Conservation (phyloP, 2,888 invertebrate genomes). For the Barypeithes pellucidus region DNA sequence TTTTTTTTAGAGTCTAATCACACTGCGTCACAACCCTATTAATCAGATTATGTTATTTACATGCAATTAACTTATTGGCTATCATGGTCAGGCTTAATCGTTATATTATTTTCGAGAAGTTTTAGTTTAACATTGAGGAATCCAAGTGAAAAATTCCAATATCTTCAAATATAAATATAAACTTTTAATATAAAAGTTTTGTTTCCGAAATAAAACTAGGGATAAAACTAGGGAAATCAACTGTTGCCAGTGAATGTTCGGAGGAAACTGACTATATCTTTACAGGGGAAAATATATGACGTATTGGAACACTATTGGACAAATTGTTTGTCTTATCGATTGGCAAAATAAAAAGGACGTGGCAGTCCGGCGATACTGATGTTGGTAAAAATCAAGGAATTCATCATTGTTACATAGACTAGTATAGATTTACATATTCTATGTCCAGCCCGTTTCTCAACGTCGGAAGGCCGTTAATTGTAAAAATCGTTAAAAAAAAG, state of each 20-base stretch:
- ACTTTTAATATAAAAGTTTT: background rate
- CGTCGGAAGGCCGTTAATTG: too few relatives aligned
- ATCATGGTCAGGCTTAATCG: too few relatives aligned
- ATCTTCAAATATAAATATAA: background rate
- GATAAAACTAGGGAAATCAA: background rate
- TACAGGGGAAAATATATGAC: constrained; percentile 20
- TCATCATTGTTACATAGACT: too few relatives aligned
- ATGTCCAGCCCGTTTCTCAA: too few relatives aligned
- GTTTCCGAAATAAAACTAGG: constrained; percentile 9
- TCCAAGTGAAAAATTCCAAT: too few relatives aligned
- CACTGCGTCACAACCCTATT: constrained; percentile 3
- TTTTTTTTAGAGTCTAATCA: background rate
- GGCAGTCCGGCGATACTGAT: background rate
- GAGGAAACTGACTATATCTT: constrained; percentile 18
- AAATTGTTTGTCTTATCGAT: constrained; percentile 7
- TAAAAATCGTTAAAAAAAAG: too few relatives aligned
- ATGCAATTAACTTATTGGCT: background rate
- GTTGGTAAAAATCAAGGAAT: too few relatives aligned
- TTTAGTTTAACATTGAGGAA: too few relatives aligned
- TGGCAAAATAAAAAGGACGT: constrained; percentile 5
- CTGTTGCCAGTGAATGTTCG: constrained; percentile 1
- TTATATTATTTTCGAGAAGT: too few relatives aligned
- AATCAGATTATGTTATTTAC: background rate
- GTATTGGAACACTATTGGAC: constrained; percentile 24
- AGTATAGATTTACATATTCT: too few relatives aligned